Percentiles rank a stretch among this genome's conserved stretches.
phyloP scores from a whole-genome alignment of 2,797 vertebrate genomes.

The Alcedo atthis region DNA sequence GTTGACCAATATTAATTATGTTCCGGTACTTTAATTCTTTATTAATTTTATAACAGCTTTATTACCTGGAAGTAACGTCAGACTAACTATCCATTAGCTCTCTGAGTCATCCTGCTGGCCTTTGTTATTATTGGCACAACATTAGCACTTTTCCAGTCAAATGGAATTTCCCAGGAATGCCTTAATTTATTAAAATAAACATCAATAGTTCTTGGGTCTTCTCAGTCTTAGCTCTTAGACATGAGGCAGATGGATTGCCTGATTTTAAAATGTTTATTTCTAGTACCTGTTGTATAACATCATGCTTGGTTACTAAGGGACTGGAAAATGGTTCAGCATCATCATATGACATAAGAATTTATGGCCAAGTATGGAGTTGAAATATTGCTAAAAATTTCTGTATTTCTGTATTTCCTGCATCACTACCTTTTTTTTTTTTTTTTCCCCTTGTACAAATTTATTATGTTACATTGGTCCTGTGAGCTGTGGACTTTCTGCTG shows the following conservation, averaged over 20 bases:
- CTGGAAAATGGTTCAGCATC: neutral
- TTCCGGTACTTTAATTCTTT: neutral
- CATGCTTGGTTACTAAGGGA: conserved; percentile 5
- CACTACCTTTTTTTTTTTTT: neutral
- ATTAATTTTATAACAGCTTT: conserved; percentile 30
- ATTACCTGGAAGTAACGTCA: conserved; percentile 9
- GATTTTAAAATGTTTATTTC: conserved; percentile 13
- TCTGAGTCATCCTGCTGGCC: conserved; percentile 38
- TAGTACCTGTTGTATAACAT: neutral
- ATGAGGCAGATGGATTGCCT: conserved; percentile 11
- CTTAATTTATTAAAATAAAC: conserved; percentile 44
- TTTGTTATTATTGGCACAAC: conserved; percentile 46
- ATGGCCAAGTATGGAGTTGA: conserved; percentile 7
- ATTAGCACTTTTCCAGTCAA: neutral
- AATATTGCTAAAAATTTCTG: neutral
- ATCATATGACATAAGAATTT: neutral
- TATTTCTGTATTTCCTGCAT: neutral
- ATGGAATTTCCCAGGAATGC: conserved; percentile 39
- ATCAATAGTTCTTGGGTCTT: neutral
- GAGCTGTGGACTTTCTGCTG: neutral
- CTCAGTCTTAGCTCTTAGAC: neutral
- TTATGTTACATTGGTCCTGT: neutral
- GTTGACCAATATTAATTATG: neutral
- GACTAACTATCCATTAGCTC: neutral
- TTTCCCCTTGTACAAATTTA: neutral